phyloP scores from a whole-genome alignment of 2,113 vertebrate genomes.

The Sialia sialis region DNA sequence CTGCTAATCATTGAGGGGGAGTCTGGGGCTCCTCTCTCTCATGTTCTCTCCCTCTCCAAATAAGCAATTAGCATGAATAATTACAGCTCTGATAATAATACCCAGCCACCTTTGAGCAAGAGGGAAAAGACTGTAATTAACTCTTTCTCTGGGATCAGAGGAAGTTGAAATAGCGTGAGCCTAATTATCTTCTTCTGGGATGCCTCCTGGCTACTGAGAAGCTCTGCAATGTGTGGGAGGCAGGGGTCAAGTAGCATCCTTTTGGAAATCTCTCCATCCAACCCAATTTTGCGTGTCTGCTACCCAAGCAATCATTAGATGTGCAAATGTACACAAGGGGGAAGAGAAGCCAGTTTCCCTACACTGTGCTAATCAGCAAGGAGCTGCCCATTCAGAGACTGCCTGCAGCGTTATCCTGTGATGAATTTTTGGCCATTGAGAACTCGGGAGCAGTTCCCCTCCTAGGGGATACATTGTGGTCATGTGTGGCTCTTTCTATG shows the following conservation, averaged over 20 bases:
- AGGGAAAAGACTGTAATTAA: constrained; percentile 67
- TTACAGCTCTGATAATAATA: constrained; percentile 66
- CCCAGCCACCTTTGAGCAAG: constrained; percentile 66
- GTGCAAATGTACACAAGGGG: background rate
- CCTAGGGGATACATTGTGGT: rapidly evolving
- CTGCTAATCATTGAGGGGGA: background rate
- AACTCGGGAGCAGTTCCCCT: background rate
- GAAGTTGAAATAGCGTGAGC: constrained; percentile 4
- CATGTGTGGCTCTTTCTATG: background rate
- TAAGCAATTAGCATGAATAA: constrained; percentile 75
- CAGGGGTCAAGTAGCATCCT: background rate
- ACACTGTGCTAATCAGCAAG: background rate
- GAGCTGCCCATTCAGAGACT: background rate
- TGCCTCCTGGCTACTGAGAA: background rate
- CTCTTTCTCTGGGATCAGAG: constrained; percentile 64
- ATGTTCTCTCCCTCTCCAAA: constrained; percentile 49
- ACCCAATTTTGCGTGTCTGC: background rate
- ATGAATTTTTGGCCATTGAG: background rate
- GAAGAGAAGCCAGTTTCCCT: background rate
- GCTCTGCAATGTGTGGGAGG: background rate
- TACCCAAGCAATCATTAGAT: background rate
- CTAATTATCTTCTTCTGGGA: constrained; percentile 32
- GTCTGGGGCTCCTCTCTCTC: background rate
- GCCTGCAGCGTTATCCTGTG: rapidly evolving
- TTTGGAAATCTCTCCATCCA: background rate